phyloP scores from a whole-genome alignment of 2,888 invertebrate species.

The Acleris laterana region DNA sequence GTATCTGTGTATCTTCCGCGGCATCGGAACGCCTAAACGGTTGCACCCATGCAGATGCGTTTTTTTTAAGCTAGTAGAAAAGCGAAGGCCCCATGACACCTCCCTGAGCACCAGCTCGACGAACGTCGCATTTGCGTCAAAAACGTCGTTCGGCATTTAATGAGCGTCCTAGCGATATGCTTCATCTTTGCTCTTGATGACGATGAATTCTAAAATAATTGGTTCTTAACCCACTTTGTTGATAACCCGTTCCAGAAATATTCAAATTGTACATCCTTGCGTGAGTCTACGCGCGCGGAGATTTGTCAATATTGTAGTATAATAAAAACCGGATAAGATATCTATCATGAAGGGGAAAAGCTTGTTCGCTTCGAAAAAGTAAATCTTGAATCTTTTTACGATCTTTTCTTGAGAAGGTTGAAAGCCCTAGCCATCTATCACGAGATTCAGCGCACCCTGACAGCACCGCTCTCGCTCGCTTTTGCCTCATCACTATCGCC shows the following conservation, averaged over 20 bases:
- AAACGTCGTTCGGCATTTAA: constrained; percentile 15
- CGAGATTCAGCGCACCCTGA: neutral
- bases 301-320: constrained; percentile 22
- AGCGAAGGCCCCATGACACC: neutral
- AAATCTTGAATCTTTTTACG: constrained; percentile 20
- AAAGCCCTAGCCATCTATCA: constrained; percentile 12
- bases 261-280: neutral
- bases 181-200: too few species aligned
- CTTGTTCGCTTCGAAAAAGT: constrained; percentile 24
- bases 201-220: too few species aligned
- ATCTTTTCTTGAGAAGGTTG: constrained; percentile 19
- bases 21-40: too few species aligned
- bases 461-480: constrained; percentile 8
- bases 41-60: too few species aligned
- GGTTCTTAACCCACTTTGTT: too few species aligned
- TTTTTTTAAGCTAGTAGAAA: neutral
- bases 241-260: too few species aligned
- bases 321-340: constrained; percentile 28
- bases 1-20: too few species aligned
- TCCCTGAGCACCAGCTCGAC: constrained; percentile 5
- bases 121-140: constrained; percentile 10
- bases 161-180: constrained; percentile 20
- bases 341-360: constrained; percentile 27
- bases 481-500: neutral
- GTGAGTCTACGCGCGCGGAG: neutral